Evolutionary conservation across 2,888 invertebrate species (phyloP), one percentile per base, ranked within the genome.

Genomic region (Eulithis prunata): DNA sequence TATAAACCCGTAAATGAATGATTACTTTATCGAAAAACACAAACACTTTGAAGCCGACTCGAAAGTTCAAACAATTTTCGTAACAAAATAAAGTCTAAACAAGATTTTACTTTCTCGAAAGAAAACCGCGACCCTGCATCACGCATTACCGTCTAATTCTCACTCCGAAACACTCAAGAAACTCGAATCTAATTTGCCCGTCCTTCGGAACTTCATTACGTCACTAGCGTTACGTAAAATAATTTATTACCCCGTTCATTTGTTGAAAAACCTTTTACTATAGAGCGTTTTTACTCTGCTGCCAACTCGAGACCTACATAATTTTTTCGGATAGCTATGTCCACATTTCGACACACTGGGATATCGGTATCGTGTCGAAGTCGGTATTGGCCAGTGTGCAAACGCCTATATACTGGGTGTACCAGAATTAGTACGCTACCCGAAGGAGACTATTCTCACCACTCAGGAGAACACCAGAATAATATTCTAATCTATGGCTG

Each of bases 211-310:
- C 78, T 76, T 79, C 77, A 77, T 81, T 81, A 78, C 78, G 74
- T 74, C 77, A 74, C 73, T 71, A 71, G 66, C 71, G 63, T 64
- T 62, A 75, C 75, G 72, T 81, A 81, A 85, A 83, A 86, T 86
- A 85, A 87, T 88, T 86, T 86, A 85, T 84, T 81, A 81, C 78
- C 78, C 72, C 81, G 83, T 85, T 87, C 86, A 88, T 88, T 87
- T 83, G 83, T 79, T 81, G 81, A 85, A 87, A 86, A 87, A 81
- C 41, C 41, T 41, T 41, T 41, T 8, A 5, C 41, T 32, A 32
- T 32, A 32, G 2, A 6, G 32, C 32, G 32, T 4, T 32, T 32
- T 32, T 6, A 32, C 41, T 8, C 10, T 41, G 8, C 8, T 8
- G 10, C 41, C 8, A 41, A 10, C 41, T 7, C 41, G 8, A 41